Percentiles rank a stretch among this genome's conserved stretches.
Conservation (phyloP, 2,888 invertebrate species). For the Drosophila pegasa region DNA sequence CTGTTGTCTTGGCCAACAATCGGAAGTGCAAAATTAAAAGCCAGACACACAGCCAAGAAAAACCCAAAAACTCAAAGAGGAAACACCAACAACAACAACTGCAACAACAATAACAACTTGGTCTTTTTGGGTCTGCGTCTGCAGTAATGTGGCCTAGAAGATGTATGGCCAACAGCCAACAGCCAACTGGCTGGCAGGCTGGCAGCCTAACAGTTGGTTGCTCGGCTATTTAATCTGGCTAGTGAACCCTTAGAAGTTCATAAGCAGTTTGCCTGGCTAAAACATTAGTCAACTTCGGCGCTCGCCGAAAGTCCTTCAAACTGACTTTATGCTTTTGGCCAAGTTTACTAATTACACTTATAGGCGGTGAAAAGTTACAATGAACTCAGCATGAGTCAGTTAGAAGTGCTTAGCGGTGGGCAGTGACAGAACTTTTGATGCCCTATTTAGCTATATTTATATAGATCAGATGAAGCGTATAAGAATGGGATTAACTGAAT, state of each 20-base stretch:
- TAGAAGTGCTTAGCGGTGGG: neutral
- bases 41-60: conserved; percentile 48
- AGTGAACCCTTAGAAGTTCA: conserved; percentile 55
- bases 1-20: conserved; percentile 66
- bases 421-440: neutral
- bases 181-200: conserved; percentile 2
- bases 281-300: conserved; percentile 41
- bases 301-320: conserved; percentile 42
- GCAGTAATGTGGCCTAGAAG: conserved; percentile 36
- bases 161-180: conserved; percentile 15
- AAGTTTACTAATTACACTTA: conserved; percentile 37
- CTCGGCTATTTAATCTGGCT: conserved; percentile 23
- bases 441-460: neutral
- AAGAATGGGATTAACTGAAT: too few species aligned
- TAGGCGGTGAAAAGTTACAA: conserved; percentile 12
- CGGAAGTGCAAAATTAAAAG: conserved; percentile 77
- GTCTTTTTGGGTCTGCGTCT: conserved; percentile 13
- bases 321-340: conserved; percentile 19
- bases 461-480: neutral
- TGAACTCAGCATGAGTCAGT: conserved; percentile 30
- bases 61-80: conserved; percentile 12
- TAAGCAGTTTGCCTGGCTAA: conserved; percentile 14
- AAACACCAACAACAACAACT: conserved; percentile 7
- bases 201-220: neutral
- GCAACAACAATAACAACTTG: conserved; percentile 12